Evolutionary conservation across 2,797 vertebrate species (phyloP).

Genomic region (Sebastes goodei): DNA sequence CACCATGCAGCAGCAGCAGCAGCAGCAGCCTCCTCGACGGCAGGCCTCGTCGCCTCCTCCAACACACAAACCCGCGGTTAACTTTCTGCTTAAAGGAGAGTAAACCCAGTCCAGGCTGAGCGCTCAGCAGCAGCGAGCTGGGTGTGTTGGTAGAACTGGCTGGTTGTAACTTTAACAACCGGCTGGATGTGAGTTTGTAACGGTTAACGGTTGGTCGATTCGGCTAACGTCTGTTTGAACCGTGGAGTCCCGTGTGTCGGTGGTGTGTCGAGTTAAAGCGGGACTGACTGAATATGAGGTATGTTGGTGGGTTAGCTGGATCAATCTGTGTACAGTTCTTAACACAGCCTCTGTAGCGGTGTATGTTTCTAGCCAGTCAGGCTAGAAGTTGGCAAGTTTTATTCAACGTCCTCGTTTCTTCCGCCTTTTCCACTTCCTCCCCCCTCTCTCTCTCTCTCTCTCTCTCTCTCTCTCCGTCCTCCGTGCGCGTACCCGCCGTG

Average conservation of each 20-base stretch:
- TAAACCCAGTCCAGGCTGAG: too few species aligned
- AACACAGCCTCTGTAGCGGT: slow-evolving; percentile 10
- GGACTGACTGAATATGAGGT: slow-evolving; percentile 8
- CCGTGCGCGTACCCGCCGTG: slow-evolving; percentile 56
- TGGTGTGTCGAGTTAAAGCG: slow-evolving; percentile 36
- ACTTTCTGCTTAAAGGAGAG: too few species aligned
- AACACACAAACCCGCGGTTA: too few species aligned
- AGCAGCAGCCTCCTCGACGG: slow-evolving; percentile 17
- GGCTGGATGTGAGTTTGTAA: slow-evolving; percentile 41
- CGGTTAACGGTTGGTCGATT: slow-evolving; percentile 23
- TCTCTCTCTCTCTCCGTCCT: neutral
- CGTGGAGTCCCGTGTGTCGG: slow-evolving; percentile 46
- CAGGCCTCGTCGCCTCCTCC: slow-evolving; percentile 66
- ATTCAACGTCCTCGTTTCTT: slow-evolving; percentile 63
- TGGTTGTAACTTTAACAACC: slow-evolving; percentile 12
- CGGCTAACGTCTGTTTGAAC: slow-evolving; percentile 64
- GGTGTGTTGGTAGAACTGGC: neutral
- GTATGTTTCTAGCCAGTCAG: slow-evolving; percentile 31
- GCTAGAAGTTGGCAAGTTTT: slow-evolving; percentile 70
- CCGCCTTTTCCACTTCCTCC: slow-evolving; percentile 73
- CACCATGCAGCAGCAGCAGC: slow-evolving; percentile 36
- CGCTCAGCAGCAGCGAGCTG: neutral
- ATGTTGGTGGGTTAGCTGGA: neutral
- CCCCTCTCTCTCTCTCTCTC: too few species aligned
- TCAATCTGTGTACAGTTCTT: neutral